Base-by-base conservation (phyloP, 2,888 invertebrate species). In the Tipula vernalis region DNA sequence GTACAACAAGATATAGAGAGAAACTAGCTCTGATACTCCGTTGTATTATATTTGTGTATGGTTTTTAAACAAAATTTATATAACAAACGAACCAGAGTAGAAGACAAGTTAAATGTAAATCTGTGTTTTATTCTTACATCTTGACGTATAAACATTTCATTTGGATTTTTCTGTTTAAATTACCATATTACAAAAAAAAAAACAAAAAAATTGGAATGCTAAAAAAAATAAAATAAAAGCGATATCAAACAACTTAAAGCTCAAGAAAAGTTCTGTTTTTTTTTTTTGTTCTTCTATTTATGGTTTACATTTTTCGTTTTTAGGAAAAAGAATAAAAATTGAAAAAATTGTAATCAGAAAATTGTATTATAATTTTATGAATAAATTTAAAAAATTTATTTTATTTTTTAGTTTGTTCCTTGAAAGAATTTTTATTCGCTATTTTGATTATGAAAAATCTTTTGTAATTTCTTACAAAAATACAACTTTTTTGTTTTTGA, bases 381-480 rank as follows among this genome's bases (percentile, higher is more conserved):
- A 71, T 71, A 71, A 71, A 71, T 71, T 71, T 71, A 18, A 71
- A 71, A 28, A 71, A 28, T 1, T 28, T 28, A 28, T 28, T 28
- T 28, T 28, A 28, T 28, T 28, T 28, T 28, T 71, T 71, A 10
- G 10, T 71, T 71, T 71, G 71, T 71, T 71, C 71, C 71, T 71
- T 71, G 12, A 71, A 57, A 71, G 71, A 28, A 71, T 71, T 71
- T 71, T 71, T 71, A 71, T 71, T 71, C 71, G 71, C 71, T 28
- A 71, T 71, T 71, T 71, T 71, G 71, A 71, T 71, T 71, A 71
- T 71, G 71, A 71, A 71, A 71, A 71, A 71, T 71, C 71, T 71
- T 71, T 28, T 71, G 28, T 71, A 71, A 71, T 71, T 71, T 71
- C 28, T 71, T 71, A 28, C 28, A 28, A 71, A 71, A 71, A 71